Evolutionary conservation across 2,888 invertebrate species (phyloP).

Genomic region (Ptychoptera contaminata): DNA sequence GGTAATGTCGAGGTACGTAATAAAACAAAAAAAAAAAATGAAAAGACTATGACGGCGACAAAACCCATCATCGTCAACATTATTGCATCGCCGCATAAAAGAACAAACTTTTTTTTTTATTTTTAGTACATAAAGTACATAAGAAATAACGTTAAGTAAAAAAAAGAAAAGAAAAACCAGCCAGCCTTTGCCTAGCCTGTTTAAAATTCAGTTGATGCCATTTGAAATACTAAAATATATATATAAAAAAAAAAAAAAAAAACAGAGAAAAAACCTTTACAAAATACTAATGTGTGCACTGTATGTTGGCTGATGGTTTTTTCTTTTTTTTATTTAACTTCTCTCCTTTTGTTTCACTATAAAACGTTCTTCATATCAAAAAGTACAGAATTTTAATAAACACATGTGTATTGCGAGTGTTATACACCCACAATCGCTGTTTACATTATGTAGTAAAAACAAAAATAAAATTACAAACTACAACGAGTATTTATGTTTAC

Average conservation of each 20-base stretch:
- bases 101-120: too few species aligned
- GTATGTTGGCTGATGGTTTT: background rate
- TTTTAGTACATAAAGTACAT: too few species aligned
- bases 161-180: too few species aligned
- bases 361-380: background rate
- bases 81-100: too few species aligned
- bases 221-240: background rate
- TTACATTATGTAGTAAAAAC: background rate
- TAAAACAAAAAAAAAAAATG: too few species aligned
- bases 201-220: background rate
- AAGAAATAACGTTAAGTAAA: too few species aligned
- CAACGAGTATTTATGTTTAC: too few species aligned
- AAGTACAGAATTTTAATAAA: background rate
- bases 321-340: background rate
- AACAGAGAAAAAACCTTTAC: background rate
- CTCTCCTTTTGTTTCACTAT: background rate
- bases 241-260: too few species aligned
- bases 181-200: background rate
- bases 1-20: too few species aligned
- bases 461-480: background rate
- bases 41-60: too few species aligned
- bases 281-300: background rate
- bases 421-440: too few species aligned
- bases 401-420: background rate
- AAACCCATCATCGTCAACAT: too few species aligned